A percentile compares a stretch with the other conserved stretches of the same genome.
Evolutionary conservation across 2,888 invertebrate species (phyloP).

Genomic region (Leptinotarsa peninsularis): DNA sequence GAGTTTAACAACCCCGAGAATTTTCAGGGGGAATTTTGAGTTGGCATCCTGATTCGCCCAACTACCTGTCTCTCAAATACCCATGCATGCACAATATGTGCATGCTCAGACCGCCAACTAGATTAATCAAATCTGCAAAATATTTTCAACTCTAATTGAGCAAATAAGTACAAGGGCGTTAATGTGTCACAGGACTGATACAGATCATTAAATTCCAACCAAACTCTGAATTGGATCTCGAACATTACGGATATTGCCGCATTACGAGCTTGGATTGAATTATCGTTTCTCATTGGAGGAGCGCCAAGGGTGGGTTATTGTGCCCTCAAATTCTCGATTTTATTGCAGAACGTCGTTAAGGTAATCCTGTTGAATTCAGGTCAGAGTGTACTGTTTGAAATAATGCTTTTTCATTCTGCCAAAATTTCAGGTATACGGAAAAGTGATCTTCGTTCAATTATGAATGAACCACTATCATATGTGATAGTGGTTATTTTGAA

Average conservation of each 20-base stretch:
- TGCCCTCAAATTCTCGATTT: slow-evolving; percentile 69
- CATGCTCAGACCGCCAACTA: no score
- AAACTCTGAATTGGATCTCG: slow-evolving; percentile 59
- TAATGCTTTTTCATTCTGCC: neutral
- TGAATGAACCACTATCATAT: no score
- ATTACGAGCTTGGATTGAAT: slow-evolving; percentile 66
- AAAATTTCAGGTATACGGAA: neutral
- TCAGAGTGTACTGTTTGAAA: neutral
- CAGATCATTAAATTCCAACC: slow-evolving; percentile 33
- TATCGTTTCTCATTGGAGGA: slow-evolving; percentile 69
- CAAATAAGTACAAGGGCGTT: no score
- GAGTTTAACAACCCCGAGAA: no score
- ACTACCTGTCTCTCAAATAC: no score
- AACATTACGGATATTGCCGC: slow-evolving; percentile 65
- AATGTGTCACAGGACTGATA: neutral
- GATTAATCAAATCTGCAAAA: no score
- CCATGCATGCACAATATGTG: no score
- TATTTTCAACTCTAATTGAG: no score
- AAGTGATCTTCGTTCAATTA: no score
- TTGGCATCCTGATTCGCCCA: no score
- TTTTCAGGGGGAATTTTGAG: no score
- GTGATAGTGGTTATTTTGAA: no score
- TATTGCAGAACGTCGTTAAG: slow-evolving; percentile 68
- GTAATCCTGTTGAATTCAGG: slow-evolving; percentile 53
- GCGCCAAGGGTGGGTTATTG: slow-evolving; percentile 70